phyloP scores from a whole-genome alignment of 2,888 invertebrate species.

The Cotesia congregata region DNA sequence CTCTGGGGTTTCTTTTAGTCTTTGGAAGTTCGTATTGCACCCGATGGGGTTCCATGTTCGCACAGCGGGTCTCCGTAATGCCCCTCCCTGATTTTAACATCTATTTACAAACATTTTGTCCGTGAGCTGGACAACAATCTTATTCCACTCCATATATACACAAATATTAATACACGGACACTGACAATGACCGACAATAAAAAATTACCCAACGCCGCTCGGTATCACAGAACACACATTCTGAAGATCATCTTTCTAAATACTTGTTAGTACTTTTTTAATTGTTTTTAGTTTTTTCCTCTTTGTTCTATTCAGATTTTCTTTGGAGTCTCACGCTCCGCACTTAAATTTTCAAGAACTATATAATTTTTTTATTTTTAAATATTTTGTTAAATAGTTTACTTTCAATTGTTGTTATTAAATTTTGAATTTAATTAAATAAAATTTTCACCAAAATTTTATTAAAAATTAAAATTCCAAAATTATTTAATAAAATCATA shows the following conservation, averaged over 20 bases:
- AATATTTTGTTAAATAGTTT: too few relatives aligned
- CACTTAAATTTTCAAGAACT: background rate
- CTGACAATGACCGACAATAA: conserved; percentile 16
- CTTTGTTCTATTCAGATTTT: background rate
- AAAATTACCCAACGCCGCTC: background rate
- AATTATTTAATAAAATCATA: too few relatives aligned
- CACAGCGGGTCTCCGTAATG: conserved; percentile 59
- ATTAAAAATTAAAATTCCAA: too few relatives aligned
- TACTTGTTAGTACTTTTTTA: background rate
- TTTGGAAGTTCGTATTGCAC: conserved; percentile 42
- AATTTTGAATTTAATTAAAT: too few relatives aligned
- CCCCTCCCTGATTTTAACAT: conserved; percentile 63
- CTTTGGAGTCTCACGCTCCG: background rate
- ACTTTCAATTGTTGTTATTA: too few relatives aligned
- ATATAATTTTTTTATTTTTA: too few relatives aligned
- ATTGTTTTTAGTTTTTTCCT: background rate
- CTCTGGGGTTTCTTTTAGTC: conserved; percentile 1
- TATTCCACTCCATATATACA: background rate
- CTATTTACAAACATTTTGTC: conserved; percentile 69
- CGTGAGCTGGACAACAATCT: conserved; percentile 16
- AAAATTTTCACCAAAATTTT: too few relatives aligned
- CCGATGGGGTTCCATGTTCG: conserved; percentile 66
- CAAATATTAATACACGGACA: conserved; percentile 18
- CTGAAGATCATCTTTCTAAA: background rate
- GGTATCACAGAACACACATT: background rate